A percentile compares a stretch with the other conserved stretches of the same genome.
These are phyloP conservation scores for Cossypha niveicapilla DNA, from an alignment of 2,797 vertebrate species.

Conservation along the genomic window DNA sequence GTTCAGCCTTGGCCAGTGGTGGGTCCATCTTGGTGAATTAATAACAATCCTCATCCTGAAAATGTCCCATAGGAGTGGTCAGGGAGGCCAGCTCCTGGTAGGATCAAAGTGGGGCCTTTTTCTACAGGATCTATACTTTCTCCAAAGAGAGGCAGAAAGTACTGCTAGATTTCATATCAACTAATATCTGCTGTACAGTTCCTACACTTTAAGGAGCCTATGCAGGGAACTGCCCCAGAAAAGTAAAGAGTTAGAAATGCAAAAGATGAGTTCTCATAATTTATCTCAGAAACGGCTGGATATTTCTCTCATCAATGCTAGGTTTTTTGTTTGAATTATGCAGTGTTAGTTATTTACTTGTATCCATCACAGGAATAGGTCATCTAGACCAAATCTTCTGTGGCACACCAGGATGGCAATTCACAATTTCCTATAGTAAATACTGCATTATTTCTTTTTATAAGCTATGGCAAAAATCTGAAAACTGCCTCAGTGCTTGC, in stretches of 20 bases:
- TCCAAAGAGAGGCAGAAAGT: not conserved
- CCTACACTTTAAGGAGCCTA: not conserved
- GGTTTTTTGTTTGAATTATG: not conserved
- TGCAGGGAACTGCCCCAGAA: not conserved
- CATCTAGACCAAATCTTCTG: not conserved
- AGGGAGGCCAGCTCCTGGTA: not conserved
- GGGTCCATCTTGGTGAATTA: accelerated
- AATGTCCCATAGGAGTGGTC: accelerated
- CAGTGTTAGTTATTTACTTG: not conserved
- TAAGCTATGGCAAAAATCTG: not conserved
- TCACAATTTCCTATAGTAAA: not conserved
- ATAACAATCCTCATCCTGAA: not conserved
- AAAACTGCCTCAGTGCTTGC: not conserved
- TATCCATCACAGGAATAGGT: not conserved
- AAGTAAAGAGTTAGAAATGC: not conserved
- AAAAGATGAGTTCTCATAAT: not conserved
- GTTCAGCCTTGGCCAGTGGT: not conserved
- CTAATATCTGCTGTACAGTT: not conserved
- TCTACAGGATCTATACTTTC: not conserved
- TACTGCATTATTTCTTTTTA: not conserved
- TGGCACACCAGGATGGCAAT: not conserved
- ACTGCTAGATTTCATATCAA: not conserved
- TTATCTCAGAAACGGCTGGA: not conserved
- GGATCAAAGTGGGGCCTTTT: not conserved
- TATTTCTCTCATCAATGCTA: not conserved